Evolutionary conservation across 2,888 invertebrate species (phyloP).

Genomic region (Drepanosiphum platanoidis): DNA sequence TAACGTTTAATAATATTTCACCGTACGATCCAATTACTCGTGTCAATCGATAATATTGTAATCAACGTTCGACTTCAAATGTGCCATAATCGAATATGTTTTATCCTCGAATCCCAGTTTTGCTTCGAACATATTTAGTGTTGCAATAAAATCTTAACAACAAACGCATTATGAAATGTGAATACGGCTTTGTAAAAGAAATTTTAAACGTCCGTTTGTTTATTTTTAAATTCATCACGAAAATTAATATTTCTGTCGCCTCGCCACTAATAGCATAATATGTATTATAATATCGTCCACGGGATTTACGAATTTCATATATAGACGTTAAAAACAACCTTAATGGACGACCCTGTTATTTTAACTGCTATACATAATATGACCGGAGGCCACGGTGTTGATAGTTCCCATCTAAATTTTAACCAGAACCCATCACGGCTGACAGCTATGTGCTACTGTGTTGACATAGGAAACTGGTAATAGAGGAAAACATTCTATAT

Average conservation of each 20-base stretch:
- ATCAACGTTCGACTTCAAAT: too few relatives aligned
- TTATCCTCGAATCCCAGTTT: not conserved
- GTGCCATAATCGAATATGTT: too few relatives aligned
- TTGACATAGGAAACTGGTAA: conserved; percentile 53
- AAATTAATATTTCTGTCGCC: not conserved
- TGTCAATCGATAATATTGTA: too few relatives aligned
- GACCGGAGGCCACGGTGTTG: conserved; percentile 21
- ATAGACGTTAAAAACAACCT: conserved; percentile 16
- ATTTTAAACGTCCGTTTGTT: not conserved
- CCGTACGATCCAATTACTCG: too few relatives aligned
- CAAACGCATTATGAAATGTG: too few relatives aligned
- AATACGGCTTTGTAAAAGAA: not conserved
- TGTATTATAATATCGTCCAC: not conserved
- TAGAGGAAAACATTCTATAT: conserved; percentile 14
- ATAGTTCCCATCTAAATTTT: conserved; percentile 48
- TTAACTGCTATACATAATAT: not conserved
- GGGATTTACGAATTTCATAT: not conserved
- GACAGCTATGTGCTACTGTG: conserved; percentile 40
- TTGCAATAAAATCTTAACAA: too few relatives aligned
- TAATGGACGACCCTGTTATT: conserved; percentile 8
- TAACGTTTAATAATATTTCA: too few relatives aligned
- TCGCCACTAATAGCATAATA: not conserved
- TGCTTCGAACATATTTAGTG: too few relatives aligned
- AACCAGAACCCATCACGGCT: conserved; percentile 32
- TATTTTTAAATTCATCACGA: not conserved